Base-by-base conservation (phyloP, 1,140 invertebrate genomes). In the Triops longicaudatus region DNA sequence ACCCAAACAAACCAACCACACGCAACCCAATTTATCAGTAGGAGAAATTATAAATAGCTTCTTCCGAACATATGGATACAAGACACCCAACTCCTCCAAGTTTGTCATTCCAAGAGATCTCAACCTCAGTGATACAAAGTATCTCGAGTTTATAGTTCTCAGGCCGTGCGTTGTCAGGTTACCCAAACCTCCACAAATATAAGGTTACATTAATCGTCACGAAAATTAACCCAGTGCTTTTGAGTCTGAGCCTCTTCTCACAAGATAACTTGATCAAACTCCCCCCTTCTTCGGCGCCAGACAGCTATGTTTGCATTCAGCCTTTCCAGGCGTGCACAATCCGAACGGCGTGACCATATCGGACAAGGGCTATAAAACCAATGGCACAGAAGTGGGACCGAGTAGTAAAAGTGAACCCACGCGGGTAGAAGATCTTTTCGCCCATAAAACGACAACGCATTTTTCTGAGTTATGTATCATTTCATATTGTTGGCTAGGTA, bases 291-390 rank as follows among this genome's bases (percentile, higher is more conserved):
- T 63, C 50, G 50, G 50, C 50, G 50, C 50, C 50, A 63, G 50
- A 11, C 50, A 4, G 50, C 50, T 63, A 4, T 9, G 50, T 63
- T 63, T 63, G 22, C 50, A 63, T 22, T 63, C 50, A 63, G 22
- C 50, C 50, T 22, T 63, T 22, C 50, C 50, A 63, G 22, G 50
- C 50, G 7, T 22, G 22, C 50, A 63, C 50, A 63, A 63, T 7
- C 50, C 22, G 50, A 63, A 63, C 50, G 50, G 50, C 50, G 50
- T 63, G 50, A 63, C 50, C 50, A 63, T 63, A 63, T 63, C 50
- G 50, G 22, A 63, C 50, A n/a, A 63, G 50, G 50, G 50, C 50
- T 14, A 63, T 63, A 63, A 63, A 63, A 63, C 17, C 50, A 63
- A 63, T 22, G 50, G 50, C 22, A 22, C 50, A 63, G 50, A 63